These are phyloP conservation scores for Syngnathus typhle DNA, from an alignment of 2,113 vertebrate genomes.

Conservation along the genomic window DNA sequence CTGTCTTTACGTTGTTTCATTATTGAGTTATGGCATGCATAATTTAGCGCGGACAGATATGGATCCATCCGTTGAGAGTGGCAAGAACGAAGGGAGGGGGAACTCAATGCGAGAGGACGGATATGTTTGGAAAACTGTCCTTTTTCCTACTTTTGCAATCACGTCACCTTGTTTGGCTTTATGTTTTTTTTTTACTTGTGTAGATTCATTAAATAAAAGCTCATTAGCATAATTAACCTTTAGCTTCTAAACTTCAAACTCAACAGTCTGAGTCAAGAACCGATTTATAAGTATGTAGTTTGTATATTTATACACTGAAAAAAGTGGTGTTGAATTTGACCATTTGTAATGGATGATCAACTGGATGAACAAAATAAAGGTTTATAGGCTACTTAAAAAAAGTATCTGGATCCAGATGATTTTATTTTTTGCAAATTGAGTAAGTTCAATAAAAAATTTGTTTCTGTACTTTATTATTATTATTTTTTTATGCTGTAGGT, in stretches of 20 bases:
- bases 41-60: constrained; percentile 69
- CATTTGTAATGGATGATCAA: no score
- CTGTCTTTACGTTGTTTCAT: constrained; percentile 71
- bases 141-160: constrained; percentile 9
- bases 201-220: not conserved
- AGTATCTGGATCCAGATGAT: no score
- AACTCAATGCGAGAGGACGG: constrained; percentile 15
- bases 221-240: not conserved
- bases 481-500: constrained; percentile 64
- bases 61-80: constrained; percentile 67
- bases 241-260: no score
- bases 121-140: constrained; percentile 9
- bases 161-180: not conserved
- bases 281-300: no score
- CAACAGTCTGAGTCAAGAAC: no score
- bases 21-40: constrained; percentile 73
- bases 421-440: no score
- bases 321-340: no score
- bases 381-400: no score
- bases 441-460: no score
- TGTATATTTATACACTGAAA: no score
- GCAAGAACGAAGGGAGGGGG: constrained; percentile 48
- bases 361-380: no score
- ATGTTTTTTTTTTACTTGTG: not conserved
- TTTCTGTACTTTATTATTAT: no score